These are phyloP conservation scores for Aphrophora alni DNA, from an alignment of 2,888 invertebrate species.

Conservation along the genomic window DNA sequence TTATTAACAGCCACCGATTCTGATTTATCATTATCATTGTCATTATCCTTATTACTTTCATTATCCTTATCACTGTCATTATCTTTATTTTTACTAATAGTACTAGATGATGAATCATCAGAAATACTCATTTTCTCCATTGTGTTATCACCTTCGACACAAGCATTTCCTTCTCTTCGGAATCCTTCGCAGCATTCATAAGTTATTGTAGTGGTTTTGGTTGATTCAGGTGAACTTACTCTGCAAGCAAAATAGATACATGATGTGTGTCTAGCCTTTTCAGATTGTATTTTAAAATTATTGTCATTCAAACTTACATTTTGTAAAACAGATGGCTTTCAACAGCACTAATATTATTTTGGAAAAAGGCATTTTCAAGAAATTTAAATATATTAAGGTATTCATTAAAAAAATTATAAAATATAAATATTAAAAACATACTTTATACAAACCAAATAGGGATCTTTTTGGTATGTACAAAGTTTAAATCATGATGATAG, in stretches of 20 bases:
- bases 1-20: background rate
- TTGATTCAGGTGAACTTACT: slow-evolving; percentile 46
- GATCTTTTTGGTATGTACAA: too few relatives aligned
- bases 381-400: too few relatives aligned
- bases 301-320: too few relatives aligned
- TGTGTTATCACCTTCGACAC: slow-evolving; percentile 23
- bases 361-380: too few relatives aligned
- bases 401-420: too few relatives aligned
- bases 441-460: too few relatives aligned
- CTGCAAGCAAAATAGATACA: slow-evolving; percentile 13
- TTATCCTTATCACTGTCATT: background rate
- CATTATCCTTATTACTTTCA: background rate
- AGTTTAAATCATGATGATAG: too few relatives aligned
- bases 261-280: background rate
- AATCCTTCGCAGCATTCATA: slow-evolving; percentile 75
- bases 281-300: background rate
- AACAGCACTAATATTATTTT: too few relatives aligned
- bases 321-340: too few relatives aligned
- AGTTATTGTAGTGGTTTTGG: slow-evolving; percentile 66
- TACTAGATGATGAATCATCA: background rate
- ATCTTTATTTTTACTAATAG: background rate
- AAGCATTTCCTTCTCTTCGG: slow-evolving; percentile 55
- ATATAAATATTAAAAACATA: too few relatives aligned
- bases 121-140: background rate
- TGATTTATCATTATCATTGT: background rate